phyloP scores from a whole-genome alignment of 2,113 vertebrate genomes.

The Catagonus wagneri region DNA sequence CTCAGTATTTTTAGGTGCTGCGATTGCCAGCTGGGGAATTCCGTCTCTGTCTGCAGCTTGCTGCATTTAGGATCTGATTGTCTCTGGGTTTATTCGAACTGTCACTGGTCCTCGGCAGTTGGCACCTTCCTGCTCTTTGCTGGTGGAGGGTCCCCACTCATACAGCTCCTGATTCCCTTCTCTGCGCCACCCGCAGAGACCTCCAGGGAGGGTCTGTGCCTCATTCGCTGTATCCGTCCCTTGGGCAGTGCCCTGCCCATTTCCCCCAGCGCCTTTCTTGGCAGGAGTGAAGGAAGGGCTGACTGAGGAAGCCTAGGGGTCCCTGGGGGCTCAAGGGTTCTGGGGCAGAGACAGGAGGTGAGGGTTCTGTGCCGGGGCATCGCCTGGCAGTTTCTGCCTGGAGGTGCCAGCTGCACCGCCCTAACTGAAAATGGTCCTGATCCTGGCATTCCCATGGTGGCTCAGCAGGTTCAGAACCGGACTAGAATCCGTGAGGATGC shows the following conservation, averaged over 20 bases:
- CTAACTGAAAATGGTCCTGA: accelerated
- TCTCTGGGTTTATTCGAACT: not conserved
- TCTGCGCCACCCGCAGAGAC: not conserved
- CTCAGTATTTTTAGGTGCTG: conserved; percentile 38
- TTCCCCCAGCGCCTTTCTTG: not conserved
- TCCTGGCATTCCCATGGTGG: no score
- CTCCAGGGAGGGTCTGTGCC: not conserved
- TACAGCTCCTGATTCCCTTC: not conserved
- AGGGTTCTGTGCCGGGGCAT: not conserved
- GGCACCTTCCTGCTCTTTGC: not conserved
- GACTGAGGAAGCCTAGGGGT: not conserved
- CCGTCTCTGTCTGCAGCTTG: not conserved
- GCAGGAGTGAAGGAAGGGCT: not conserved
- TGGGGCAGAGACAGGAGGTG: not conserved
- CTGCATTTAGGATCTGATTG: not conserved
- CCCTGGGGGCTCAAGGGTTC: not conserved
- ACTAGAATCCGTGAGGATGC: no score
- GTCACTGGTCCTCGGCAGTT: not conserved
- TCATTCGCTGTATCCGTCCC: not conserved
- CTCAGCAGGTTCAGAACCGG: no score
- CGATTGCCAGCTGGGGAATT: not conserved
- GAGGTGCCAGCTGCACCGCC: accelerated
- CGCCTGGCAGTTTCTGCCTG: not conserved
- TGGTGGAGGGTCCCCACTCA: not conserved
- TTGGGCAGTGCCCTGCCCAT: not conserved